These are phyloP conservation scores for Lepidurus packardi DNA, from an alignment of 1,140 invertebrate genomes.

Conservation along the genomic window DNA sequence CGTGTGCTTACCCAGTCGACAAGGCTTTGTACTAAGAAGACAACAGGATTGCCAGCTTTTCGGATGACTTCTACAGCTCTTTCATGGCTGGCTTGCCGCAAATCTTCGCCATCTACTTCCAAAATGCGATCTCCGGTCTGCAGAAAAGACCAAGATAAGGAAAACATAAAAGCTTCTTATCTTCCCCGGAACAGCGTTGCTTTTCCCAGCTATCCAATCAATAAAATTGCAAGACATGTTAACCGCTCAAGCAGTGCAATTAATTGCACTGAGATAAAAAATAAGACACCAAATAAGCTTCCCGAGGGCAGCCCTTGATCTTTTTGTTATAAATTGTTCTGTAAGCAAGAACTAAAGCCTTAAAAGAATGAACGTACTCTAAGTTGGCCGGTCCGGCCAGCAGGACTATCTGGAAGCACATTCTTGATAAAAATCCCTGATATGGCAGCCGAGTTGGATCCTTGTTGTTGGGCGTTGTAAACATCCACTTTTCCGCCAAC, in stretches of 20 bases:
- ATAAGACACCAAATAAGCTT: too few species aligned
- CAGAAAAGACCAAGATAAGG: slow-evolving; percentile 40
- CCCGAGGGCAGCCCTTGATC: too few species aligned
- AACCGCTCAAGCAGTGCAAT: too few species aligned
- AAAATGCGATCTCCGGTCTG: slow-evolving; percentile 81
- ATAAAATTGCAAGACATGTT: too few species aligned
- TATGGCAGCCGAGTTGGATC: slow-evolving; percentile 47
- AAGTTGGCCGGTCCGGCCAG: slow-evolving; percentile 75
- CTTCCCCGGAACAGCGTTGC: too few species aligned
- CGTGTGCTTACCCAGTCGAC: slow-evolving; percentile 65
- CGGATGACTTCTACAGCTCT: slow-evolving; percentile 92
- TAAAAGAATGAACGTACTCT: slow-evolving; percentile 55
- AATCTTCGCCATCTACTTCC: slow-evolving; percentile 87
- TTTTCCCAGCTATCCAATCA: too few species aligned
- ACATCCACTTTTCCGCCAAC: slow-evolving; percentile 84
- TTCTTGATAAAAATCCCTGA: slow-evolving; percentile 98
- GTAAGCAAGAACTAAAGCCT: neutral
- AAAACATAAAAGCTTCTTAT: neutral
- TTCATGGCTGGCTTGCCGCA: slow-evolving; percentile 85
- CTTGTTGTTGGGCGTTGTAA: slow-evolving; percentile 43
- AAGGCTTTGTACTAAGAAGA: slow-evolving; percentile 86
- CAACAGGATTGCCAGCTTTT: slow-evolving; percentile 80
- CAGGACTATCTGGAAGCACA: slow-evolving; percentile 90
- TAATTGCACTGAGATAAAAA: too few species aligned
- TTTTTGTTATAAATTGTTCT: neutral